Base-by-base conservation (phyloP, 1,140 invertebrate species). In the Agraylea sexmaculata region DNA sequence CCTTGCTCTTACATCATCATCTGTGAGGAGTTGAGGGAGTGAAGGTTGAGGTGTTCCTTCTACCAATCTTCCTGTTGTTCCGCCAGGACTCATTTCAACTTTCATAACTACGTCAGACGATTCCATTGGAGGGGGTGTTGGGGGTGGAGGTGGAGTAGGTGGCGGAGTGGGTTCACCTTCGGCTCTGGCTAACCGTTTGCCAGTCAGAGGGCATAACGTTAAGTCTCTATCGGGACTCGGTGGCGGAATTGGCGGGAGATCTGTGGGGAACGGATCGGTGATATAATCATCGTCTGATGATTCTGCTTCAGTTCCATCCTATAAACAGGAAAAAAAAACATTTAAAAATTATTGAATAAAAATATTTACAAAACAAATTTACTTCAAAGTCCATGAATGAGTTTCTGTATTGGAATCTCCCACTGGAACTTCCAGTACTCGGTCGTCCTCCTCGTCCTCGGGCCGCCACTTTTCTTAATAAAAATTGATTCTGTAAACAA, bases 61-160 rank as follows among this genome's bases (percentile, higher is more conserved):
- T 2, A 74, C 62, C 32, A 77, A 63, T 40, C 70, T 75, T 12
- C 73, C 73, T 1, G 73, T 76, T 2, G 75, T 77, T 5, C 75
- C 75, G 8, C 75, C 74, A 0, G 74, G 74, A 32, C 72, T 75
- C 74, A 77, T 77, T 47, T 77, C 75, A 7, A 78, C 73, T 61
- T 75, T 59, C 40, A 49, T 46, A 18, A 49, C 40, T 2, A 39
- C 32, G 40, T 46, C 27, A 45, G 50, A 10, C 43, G 42, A 13
- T 38, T 42, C 20, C 47, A 53, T 18, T 45, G 55, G 46, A 43
- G 59, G 58, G 41, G 54, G 62, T 49, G 45, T 57, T 41, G 55
- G 54, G 27, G 53, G 53, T 23, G 56, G 55, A 6, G 46, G 45
- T 8, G 60, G 64, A 8, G 64, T 65, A 37, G 62, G 62, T 47